A percentile compares a stretch with the other conserved stretches of the same genome.
These are phyloP conservation scores for Pelodytes ibericus DNA, from an alignment of 2,797 vertebrate genomes.

Conservation along the genomic window DNA sequence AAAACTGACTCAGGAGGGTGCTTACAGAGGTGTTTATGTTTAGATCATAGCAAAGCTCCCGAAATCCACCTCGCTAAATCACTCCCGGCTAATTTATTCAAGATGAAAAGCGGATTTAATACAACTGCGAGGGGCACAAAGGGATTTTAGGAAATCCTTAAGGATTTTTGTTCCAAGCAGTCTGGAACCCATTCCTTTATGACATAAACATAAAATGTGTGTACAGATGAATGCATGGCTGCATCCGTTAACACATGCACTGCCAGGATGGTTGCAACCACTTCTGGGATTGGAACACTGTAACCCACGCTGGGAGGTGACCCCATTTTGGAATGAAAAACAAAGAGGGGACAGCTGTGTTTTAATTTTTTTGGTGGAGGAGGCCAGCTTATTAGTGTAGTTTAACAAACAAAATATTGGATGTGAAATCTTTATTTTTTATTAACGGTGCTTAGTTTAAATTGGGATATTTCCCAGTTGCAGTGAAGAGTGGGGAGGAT, in stretches of 20 bases:
- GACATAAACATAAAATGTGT: not conserved
- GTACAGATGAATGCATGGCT: not conserved
- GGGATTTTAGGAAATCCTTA: not conserved
- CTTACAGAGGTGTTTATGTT: slow-evolving; percentile 7
- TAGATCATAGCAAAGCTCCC: not conserved
- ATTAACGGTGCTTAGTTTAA: too few species aligned
- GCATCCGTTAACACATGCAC: rapidly evolving
- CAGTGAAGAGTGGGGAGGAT: too few species aligned
- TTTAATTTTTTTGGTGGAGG: too few species aligned
- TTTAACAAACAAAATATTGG: too few species aligned
- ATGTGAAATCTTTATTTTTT: too few species aligned
- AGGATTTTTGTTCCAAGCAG: not conserved
- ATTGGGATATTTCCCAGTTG: too few species aligned
- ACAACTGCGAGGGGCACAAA: not conserved
- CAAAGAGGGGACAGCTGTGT: too few species aligned
- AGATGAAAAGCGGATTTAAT: not conserved
- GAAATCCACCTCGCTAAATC: slow-evolving; percentile 15
- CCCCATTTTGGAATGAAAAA: not conserved
- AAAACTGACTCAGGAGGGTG: not conserved
- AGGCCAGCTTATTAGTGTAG: too few species aligned
- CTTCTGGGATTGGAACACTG: not conserved
- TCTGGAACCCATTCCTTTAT: slow-evolving; percentile 23
- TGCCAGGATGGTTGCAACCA: not conserved
- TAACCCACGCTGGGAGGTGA: not conserved
- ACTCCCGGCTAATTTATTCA: slow-evolving; percentile 12